Evolutionary conservation across 2,113 vertebrate genomes (phyloP).

Genomic region (Azemiops feae): DNA sequence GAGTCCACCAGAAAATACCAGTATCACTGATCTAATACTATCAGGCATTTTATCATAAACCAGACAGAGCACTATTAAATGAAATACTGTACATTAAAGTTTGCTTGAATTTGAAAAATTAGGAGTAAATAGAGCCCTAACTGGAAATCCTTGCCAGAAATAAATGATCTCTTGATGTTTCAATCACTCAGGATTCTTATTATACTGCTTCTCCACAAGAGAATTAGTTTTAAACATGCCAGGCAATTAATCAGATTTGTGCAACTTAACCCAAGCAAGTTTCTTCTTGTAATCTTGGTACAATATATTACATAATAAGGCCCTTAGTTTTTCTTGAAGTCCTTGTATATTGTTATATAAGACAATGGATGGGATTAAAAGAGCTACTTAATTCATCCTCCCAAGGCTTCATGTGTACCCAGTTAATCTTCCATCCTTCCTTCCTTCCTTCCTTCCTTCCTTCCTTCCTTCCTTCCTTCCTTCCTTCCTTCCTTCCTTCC

Average conservation of each 20-base stretch:
- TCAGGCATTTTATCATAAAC: background rate
- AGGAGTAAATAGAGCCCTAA: background rate
- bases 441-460: background rate
- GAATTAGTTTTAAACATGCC: background rate
- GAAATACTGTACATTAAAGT: background rate
- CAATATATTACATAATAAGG: background rate
- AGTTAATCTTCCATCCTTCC: background rate
- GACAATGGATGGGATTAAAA: background rate
- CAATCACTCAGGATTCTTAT: background rate
- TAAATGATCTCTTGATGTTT: background rate
- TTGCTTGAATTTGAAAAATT: background rate
- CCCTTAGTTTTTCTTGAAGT: accelerated
- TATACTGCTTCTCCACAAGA: background rate
- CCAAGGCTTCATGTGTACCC: background rate
- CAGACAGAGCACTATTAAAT: background rate
- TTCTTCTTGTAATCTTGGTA: background rate
- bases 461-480: background rate
- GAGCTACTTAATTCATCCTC: background rate
- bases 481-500: background rate
- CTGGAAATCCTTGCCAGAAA: background rate
- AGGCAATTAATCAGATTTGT: background rate
- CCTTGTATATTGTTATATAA: background rate
- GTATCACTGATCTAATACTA: background rate
- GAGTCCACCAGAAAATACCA: background rate
- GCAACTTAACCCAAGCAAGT: background rate